A percentile compares a stretch with the other conserved stretches of the same genome.
Conservation (phyloP, 1,140 invertebrate species). For the Caenorhabditis remanei region DNA sequence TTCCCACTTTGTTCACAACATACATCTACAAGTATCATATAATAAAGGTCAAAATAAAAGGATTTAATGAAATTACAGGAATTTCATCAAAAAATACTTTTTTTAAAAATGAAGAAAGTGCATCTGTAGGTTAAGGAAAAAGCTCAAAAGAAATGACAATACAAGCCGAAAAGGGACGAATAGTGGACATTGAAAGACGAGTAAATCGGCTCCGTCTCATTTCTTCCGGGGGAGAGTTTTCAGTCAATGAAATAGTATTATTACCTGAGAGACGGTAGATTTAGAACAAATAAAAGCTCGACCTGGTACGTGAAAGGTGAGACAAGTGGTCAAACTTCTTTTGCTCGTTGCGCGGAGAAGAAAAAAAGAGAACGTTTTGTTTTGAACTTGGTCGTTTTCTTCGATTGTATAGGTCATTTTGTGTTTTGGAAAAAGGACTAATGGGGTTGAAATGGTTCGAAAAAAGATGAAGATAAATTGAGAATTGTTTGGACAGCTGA, state of each 20-base stretch:
- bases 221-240: slow-evolving; percentile 16
- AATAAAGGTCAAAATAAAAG: too few species aligned
- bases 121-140: slow-evolving; percentile 4
- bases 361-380: slow-evolving; percentile 1
- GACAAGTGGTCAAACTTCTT: slow-evolving; percentile 54
- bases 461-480: neutral
- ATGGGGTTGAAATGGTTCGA: neutral
- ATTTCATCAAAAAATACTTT: too few species aligned
- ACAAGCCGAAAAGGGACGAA: slow-evolving; percentile 18
- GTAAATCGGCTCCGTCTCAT: slow-evolving; percentile 20
- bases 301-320: slow-evolving; percentile 52
- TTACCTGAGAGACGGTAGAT: slow-evolving; percentile 28
- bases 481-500: slow-evolving; percentile 30
- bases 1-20: too few species aligned
- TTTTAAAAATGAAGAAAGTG: neutral
- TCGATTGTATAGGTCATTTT: slow-evolving; percentile 12
- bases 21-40: too few species aligned
- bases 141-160: neutral
- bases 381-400: slow-evolving; percentile 13
- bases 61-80: too few species aligned
- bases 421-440: neutral
- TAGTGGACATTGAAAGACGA: slow-evolving; percentile 55
- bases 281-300: slow-evolving; percentile 44
- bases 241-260: slow-evolving; percentile 12
- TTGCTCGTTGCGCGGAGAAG: neutral